Percentiles rank a stretch among this genome's conserved stretches.
phyloP scores from a whole-genome alignment of 2,888 invertebrate genomes.

The Prosopocoilus inquinatus region DNA sequence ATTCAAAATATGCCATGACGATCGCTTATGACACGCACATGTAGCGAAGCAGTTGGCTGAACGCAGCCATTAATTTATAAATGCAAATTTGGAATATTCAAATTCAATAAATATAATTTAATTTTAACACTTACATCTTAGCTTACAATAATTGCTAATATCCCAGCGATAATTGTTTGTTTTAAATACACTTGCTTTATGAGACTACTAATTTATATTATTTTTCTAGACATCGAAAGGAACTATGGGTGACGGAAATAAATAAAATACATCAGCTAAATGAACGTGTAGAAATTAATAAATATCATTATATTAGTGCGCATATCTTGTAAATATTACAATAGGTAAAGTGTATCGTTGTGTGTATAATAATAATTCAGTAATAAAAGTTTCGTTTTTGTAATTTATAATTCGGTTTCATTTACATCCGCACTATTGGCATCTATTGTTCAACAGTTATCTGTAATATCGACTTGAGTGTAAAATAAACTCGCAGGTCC shows the following conservation, averaged over 20 bases:
- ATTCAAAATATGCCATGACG: too few species aligned
- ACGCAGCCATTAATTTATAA: too few species aligned
- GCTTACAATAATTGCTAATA: too few species aligned
- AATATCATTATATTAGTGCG: conserved; percentile 1
- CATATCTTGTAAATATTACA: conserved; percentile 7
- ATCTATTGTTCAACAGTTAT: conserved; percentile 5
- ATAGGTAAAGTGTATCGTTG: conserved; percentile 1
- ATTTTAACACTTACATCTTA: not conserved
- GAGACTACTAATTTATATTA: not conserved
- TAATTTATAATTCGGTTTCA: conserved; percentile 1
- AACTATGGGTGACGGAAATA: conserved; percentile 30
- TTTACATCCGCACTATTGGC: not conserved
- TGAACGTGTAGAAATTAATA: not conserved
- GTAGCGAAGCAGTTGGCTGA: too few species aligned
- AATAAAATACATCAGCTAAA: conserved; percentile 2
- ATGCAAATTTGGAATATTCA: too few species aligned
- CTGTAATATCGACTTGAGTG: conserved; percentile 17
- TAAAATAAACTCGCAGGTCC: conserved; percentile 7
- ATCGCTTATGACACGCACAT: too few species aligned
- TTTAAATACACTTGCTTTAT: not conserved
- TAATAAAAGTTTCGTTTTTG: conserved; percentile 7
- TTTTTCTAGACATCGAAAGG: conserved; percentile 34
- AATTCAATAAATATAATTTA: not conserved
- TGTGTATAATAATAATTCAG: not conserved
- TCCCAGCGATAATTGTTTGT: not conserved